phyloP scores from a whole-genome alignment of 1,140 invertebrate species.

The Diabrotica undecimpunctata region DNA sequence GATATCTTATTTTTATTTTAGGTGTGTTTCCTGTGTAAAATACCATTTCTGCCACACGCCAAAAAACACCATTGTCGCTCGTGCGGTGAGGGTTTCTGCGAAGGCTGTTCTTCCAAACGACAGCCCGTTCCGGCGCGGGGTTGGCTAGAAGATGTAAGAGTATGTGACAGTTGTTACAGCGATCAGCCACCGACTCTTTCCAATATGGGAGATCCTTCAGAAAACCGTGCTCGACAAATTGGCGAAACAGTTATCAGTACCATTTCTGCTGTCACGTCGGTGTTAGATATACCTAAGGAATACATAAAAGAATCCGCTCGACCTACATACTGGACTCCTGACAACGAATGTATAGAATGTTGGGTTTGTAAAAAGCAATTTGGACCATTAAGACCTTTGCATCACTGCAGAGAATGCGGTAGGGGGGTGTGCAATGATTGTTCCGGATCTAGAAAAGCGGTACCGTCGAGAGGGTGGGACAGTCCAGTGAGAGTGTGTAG shows the following conservation, averaged over 20 bases:
- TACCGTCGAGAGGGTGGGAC: conserved; percentile 66
- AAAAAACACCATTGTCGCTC: conserved; percentile 77
- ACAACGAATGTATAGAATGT: conserved; percentile 65
- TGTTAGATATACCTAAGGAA: conserved; percentile 46
- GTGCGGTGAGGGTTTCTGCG: conserved; percentile 72
- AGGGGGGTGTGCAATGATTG: conserved; percentile 66
- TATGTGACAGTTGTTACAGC: conserved; percentile 63
- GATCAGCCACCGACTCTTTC: conserved; percentile 41
- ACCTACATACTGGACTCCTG: conserved; percentile 78
- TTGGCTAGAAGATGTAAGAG: conserved; percentile 61
- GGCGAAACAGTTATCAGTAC: conserved; percentile 63
- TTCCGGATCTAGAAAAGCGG: conserved; percentile 58
- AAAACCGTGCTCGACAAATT: conserved; percentile 59
- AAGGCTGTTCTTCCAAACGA: conserved; percentile 58
- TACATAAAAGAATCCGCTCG: conserved; percentile 75
- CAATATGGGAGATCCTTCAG: conserved; percentile 28
- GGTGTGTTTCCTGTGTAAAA: conserved; percentile 65
- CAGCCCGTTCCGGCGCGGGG: conserved; percentile 63
- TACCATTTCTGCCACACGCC: conserved; percentile 50
- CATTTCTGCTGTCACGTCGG: conserved; percentile 50
- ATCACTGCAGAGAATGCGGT: conserved; percentile 77
- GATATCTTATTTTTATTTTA: conserved; percentile 36
- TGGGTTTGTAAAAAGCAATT: conserved; percentile 62
- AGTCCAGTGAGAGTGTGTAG: conserved; percentile 69
- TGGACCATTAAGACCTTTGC: conserved; percentile 53